A percentile compares a stretch with the other conserved stretches of the same genome.
Conservation (phyloP, 2,113 vertebrate species). For the Gymnogyps californianus region DNA sequence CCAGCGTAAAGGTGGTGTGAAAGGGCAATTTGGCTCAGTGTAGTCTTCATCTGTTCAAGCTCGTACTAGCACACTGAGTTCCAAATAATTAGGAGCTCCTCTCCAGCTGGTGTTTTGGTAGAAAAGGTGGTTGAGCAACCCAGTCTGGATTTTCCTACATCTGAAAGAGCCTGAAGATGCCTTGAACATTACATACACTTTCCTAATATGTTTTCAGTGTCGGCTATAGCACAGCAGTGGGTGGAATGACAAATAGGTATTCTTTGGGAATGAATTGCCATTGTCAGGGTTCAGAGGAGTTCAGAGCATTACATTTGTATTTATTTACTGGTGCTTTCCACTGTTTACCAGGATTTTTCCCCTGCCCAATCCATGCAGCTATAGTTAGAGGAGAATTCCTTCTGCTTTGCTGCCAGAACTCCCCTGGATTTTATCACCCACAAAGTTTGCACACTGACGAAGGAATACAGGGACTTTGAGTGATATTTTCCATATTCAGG, state of each 20-base stretch:
- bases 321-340: constrained; percentile 23
- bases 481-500: background rate
- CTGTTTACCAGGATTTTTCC: background rate
- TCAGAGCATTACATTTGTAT: constrained; percentile 24
- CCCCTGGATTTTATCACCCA: background rate
- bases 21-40: constrained; percentile 46
- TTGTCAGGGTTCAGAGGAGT: constrained; percentile 36
- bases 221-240: constrained; percentile 50
- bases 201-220: constrained; percentile 63
- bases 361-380: background rate
- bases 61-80: constrained; percentile 56
- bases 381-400: background rate
- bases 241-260: constrained; percentile 62
- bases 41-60: constrained; percentile 53
- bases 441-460: background rate
- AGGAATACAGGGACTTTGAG: background rate
- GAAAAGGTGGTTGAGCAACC: constrained; percentile 65
- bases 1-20: constrained; percentile 39
- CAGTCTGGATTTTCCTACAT: constrained; percentile 60
- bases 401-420: background rate
- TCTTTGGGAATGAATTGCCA: constrained; percentile 17
- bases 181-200: constrained; percentile 62
- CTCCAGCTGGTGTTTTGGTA: constrained; percentile 68
- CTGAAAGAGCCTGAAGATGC: constrained; percentile 53
- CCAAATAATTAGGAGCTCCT: constrained; percentile 52